Conservation (phyloP, 2,113 vertebrate genomes). For the Rhabdornis inornatus region DNA sequence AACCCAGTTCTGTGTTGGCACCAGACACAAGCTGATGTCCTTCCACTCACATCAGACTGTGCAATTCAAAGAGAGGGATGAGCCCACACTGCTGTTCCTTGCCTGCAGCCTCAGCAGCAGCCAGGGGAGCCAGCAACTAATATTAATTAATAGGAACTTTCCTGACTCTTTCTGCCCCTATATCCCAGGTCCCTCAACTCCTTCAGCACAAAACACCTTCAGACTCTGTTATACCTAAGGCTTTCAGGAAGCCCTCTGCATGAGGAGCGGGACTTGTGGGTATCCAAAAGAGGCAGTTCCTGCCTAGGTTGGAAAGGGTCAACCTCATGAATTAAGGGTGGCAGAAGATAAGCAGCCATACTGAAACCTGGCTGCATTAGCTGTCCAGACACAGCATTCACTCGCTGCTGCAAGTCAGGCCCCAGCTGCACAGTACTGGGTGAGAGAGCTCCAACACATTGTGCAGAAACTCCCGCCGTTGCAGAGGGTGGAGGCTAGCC, state of each 20-base stretch:
- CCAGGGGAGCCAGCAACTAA: background rate
- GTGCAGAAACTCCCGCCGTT: rapidly evolving
- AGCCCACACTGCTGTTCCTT: background rate
- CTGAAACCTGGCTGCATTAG: background rate
- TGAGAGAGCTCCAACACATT: background rate
- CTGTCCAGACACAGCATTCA: rapidly evolving
- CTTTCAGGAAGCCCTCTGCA: background rate
- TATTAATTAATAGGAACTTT: background rate
- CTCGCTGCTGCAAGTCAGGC: background rate
- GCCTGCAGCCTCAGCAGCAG: background rate
- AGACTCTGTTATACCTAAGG: background rate
- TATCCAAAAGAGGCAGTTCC: background rate
- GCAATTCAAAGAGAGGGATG: background rate
- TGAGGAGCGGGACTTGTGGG: rapidly evolving
- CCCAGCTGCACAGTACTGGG: background rate
- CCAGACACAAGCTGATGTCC: background rate
- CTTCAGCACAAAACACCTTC: background rate
- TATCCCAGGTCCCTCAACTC: background rate
- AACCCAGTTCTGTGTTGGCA: background rate
- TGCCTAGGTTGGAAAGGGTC: background rate
- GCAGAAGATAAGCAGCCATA: background rate
- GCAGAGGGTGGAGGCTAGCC: background rate
- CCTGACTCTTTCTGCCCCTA: background rate
- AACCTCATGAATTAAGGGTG: background rate
- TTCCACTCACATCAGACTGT: background rate